Base-by-base conservation (phyloP, 1,140 invertebrate genomes). In the Neotoxoptera formosana region DNA sequence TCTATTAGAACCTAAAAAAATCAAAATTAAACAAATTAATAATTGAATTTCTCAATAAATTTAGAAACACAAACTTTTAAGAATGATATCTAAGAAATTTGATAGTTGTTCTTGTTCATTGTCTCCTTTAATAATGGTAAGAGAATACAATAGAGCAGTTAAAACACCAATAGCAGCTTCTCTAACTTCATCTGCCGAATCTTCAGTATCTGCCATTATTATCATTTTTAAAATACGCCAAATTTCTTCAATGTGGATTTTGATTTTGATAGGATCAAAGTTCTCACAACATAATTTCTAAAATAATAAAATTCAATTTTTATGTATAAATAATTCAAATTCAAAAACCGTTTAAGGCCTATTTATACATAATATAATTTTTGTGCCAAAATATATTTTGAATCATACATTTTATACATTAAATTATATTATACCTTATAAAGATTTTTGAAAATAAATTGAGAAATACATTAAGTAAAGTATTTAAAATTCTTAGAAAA, bases 261-360 rank as follows among this genome's bases (percentile, higher is more conserved):
- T 92, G 20, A 94, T 92, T 53, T 84, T 94, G 25, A 45, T 20
- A 34, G 53, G 30, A 91, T 53, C 41, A 87, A 93, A 94, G 36
- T 92, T 91, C 25, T 94, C 87, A 93, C 76, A 94, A 36, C 67
- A 93, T 53, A 93, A 30, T 93, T 93, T 93, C 91, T 93, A 84
- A 84, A 36, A 84, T 84, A 84, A 93, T 51, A 83, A 34, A 48
- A 34, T 25, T 0, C 23, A 41, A n/a, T 45, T 60, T 48, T 34
- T 20, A 47, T 48, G 1, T 30, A 47, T 14, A 51, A 20, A 88
- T 34, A 48, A 87, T 51, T 30, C 0, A 25, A 51, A 34, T 88
- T 84, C 23, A 45, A 88, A 30, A 84, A 60, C 9, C 30, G 4
- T 67, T 67, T 14, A 67, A 67, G 30, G 30, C 11, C 30, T n/a